Base-by-base conservation (phyloP, 2,888 invertebrate genomes). In the Leuctra nigra region DNA sequence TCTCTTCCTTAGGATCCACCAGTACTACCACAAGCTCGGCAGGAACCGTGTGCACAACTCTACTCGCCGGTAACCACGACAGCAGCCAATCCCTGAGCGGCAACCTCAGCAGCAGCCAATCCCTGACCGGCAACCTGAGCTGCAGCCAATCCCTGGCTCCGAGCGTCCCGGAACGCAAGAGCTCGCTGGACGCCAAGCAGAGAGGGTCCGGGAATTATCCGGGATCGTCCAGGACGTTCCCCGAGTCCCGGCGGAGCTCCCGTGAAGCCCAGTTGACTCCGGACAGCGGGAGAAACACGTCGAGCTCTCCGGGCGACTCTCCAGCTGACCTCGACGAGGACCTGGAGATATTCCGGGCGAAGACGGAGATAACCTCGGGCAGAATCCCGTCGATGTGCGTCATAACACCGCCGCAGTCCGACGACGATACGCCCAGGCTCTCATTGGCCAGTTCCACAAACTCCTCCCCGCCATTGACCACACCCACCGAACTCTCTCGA, bases 361-460 rank as follows among this genome's bases (percentile, higher is more conserved):
- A 92, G 73, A 93, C 92, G 0, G 86, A 87, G 1, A 88, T 93
- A 41, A 90, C 87, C 67, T 87, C 88, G 53, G 88, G 88, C 64
- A 79, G 92, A 64, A 93, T 93, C 67, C 93, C 93, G 1, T 91
- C 92, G 4, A 88, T 93, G 86, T 93, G 92, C 71, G 90, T 91
- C 2, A 91, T 92, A 52, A 92, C 92, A 14, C 91, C 92, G 3
- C 84, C 86, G 0, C 86, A 87, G 60, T 91, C 91, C 61, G 92
- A 92, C 64, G 92, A 92, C 66, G 92, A 92, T 70, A 83, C 83
- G 62, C 38, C 38, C 16, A 38, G n/a, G 16, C n/a, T n/a, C n/a
- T n/a, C n/a, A n/a, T n/a, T n/a, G n/a, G n/a, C n/a, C n/a, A n/a
- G n/a, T n/a, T 38, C 38, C 16, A 9, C 6, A 6, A 9, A 38